Percentiles rank a stretch among this genome's conserved stretches.
phyloP scores from a whole-genome alignment of 2,797 vertebrate genomes.

The Channallabes apus region DNA sequence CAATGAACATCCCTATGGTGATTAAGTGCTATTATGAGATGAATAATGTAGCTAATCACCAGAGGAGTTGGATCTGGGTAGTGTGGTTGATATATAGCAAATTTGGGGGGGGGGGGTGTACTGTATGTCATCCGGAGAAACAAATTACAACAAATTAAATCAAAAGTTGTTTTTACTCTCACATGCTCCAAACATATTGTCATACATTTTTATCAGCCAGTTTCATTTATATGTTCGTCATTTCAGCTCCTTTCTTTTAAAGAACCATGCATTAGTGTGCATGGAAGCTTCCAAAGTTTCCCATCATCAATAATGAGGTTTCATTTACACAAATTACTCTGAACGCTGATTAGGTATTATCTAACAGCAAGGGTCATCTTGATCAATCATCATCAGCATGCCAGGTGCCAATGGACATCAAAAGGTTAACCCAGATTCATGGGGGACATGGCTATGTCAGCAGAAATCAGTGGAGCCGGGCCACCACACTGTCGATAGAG shows the following conservation, averaged over 20 bases:
- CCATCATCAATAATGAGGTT: slow-evolving; percentile 90
- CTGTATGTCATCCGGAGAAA: no score
- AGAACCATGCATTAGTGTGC: slow-evolving; percentile 71
- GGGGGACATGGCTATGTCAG: slow-evolving; percentile 86
- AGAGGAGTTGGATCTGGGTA: slow-evolving; percentile 53
- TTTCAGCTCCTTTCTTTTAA: slow-evolving; percentile 65
- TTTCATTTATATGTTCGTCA: slow-evolving; percentile 63
- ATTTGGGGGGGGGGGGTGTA: not conserved
- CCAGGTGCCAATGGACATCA: slow-evolving; percentile 83
- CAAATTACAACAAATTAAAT: not conserved
- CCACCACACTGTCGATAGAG: slow-evolving; percentile 87
- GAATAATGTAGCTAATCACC: slow-evolving; percentile 63
- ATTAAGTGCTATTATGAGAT: slow-evolving; percentile 58
- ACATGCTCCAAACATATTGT: slow-evolving; percentile 3
- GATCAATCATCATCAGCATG: slow-evolving; percentile 91
- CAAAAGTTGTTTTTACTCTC: not conserved
- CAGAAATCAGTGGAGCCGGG: slow-evolving; percentile 89
- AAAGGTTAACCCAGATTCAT: slow-evolving; percentile 93
- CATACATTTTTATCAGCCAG: slow-evolving; percentile 13
- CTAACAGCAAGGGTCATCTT: slow-evolving; percentile 87
- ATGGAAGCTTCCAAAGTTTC: slow-evolving; percentile 80
- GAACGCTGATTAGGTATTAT: slow-evolving; percentile 96
- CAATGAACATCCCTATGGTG: slow-evolving; percentile 48
- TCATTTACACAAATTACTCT: slow-evolving; percentile 96
- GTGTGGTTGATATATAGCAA: slow-evolving; percentile 41